Base-by-base conservation (phyloP, 1,140 invertebrate species). In the Ylistrum balloti region DNA sequence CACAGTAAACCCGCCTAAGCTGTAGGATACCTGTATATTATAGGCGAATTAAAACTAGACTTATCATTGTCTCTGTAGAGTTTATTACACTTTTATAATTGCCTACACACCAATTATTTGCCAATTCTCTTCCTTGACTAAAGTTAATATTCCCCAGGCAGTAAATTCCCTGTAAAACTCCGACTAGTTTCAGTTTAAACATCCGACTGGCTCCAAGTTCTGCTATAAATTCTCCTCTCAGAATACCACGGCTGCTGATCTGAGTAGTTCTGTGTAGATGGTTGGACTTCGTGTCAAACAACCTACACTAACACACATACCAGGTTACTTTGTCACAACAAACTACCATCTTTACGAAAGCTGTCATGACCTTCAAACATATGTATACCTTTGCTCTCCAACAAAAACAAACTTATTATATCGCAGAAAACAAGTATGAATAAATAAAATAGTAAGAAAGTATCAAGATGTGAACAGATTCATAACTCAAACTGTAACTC, bases 31-130 rank as follows among this genome's bases (percentile, higher is more conserved):
- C 56, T 74, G 56, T 74, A 74, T n/a, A 74, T 74, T 74, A 28
- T 11, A 11, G n/a, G 17, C 56, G n/a, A 74, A 74, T 74, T 74
- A 74, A 74, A 28, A 74, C 56, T 74, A 74, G 9, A 17, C 22
- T 3, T n/a, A 28, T 28, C 17, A 74, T 74, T 74, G 56, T 74
- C 56, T 74, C 56, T 28, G 56, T 28, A 48, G 45, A 48, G 11
- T 48, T 48, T 48, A 48, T 48, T 20, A n/a, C 22, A 5, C n/a
- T 74, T 74, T 74, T 74, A 74, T 28, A 74, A 74, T 28, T 74
- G 28, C 56, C 56, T 28, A 28, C n/a, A 74, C 56, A 74, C 56
- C n/a, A 74, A 74, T 74, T 74, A 74, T 74, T 74, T 74, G 56
- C 56, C 56, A 74, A 74, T 74, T n/a, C 20, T 74, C 56, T 28